These are phyloP conservation scores for Sthenelais limicola DNA, from an alignment of 2,888 invertebrate species.

Conservation along the genomic window DNA sequence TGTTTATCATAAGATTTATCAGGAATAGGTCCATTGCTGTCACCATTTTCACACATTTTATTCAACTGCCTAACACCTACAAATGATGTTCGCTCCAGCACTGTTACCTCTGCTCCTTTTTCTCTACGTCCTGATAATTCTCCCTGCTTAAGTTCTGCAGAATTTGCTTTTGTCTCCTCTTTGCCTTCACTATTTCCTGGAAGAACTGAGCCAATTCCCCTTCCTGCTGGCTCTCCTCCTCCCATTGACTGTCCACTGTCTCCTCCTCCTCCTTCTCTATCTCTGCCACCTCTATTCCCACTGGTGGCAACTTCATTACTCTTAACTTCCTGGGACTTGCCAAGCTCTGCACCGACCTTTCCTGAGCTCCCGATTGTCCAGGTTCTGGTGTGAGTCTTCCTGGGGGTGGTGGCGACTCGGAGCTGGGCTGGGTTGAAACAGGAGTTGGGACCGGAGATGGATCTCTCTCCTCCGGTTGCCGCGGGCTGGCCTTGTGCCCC, in stretches of 20 bases:
- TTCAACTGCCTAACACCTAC: slow-evolving; percentile 1
- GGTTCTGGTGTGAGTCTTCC: neutral
- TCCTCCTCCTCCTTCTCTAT: neutral
- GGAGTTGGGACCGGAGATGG: slow-evolving; percentile 26
- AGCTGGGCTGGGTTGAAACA: slow-evolving; percentile 34
- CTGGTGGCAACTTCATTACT: neutral
- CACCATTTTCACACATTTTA: no score
- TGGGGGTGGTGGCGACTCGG: neutral
- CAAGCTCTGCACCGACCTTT: neutral
- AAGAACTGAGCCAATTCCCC: no score
- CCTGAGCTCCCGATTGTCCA: neutral
- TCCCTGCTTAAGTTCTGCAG: no score
- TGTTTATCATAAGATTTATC: no score
- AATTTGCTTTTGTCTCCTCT: no score
- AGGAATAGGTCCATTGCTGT: no score
- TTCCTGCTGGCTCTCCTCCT: neutral
- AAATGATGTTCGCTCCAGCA: slow-evolving; percentile 1
- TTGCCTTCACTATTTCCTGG: slow-evolving; percentile 2
- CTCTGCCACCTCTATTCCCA: neutral
- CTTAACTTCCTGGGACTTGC: neutral
- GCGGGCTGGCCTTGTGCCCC: neutral
- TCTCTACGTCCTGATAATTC: neutral
- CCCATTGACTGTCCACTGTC: neutral
- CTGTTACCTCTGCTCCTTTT: neutral
- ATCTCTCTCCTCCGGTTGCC: neutral